Evolutionary conservation across 2,113 vertebrate genomes (phyloP).

Genomic region (Vanacampus margaritifer): DNA sequence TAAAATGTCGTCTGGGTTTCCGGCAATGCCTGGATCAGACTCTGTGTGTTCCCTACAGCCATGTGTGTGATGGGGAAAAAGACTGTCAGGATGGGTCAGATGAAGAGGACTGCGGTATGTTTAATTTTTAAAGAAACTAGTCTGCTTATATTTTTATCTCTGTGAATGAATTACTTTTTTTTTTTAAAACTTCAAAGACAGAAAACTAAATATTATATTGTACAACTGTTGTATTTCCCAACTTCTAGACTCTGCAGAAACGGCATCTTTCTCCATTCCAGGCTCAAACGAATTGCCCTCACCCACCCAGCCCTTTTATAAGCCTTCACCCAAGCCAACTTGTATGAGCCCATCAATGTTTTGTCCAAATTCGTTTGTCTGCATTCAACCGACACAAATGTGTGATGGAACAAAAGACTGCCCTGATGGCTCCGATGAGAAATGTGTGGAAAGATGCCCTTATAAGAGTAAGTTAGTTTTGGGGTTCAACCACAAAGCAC

Average conservation of each 20-base stretch:
- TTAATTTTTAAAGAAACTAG: neutral
- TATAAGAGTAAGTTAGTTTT: constrained; percentile 59
- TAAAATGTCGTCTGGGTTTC: constrained; percentile 57
- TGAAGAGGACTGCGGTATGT: constrained; percentile 65
- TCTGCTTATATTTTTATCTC: too few relatives aligned
- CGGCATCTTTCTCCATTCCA: neutral
- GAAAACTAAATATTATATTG: neutral
- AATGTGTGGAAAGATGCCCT: constrained; percentile 70
- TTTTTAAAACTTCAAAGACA: too few relatives aligned
- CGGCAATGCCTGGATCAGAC: constrained; percentile 65
- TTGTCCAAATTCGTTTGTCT: constrained; percentile 70
- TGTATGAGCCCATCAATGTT: constrained; percentile 69
- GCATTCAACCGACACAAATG: constrained; percentile 69
- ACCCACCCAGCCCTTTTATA: neutral
- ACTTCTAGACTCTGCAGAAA: constrained; percentile 7
- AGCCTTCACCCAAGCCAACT: neutral
- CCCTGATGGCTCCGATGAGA: constrained; percentile 80
- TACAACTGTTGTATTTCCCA: neutral
- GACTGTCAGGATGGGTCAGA: constrained; percentile 84
- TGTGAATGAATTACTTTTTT: neutral
- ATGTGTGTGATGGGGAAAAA: constrained; percentile 77
- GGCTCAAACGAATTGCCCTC: neutral
- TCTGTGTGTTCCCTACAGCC: constrained; percentile 71
- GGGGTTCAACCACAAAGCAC: neutral
- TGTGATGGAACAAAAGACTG: constrained; percentile 81